Conservation (phyloP, 2,888 invertebrate genomes). For the Celastrina argiolus region DNA sequence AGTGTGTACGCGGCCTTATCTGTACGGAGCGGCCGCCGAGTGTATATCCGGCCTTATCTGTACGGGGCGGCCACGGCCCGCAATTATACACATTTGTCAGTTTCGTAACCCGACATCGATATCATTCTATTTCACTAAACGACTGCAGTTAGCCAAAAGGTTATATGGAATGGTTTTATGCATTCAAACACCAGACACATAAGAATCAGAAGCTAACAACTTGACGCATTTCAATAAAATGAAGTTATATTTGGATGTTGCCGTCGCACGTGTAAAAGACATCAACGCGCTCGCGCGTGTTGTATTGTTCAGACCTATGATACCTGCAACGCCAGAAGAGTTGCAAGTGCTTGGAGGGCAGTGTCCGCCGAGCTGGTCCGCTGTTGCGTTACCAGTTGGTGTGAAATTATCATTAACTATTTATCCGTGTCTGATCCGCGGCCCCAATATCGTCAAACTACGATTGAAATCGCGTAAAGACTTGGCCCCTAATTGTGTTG, state of each 20-base stretch:
- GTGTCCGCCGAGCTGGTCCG: background rate
- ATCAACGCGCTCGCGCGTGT: background rate
- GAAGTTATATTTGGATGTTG: background rate
- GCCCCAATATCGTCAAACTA: background rate
- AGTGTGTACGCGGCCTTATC: too few species aligned
- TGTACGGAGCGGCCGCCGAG: too few species aligned
- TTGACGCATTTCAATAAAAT: background rate
- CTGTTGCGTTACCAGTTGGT: background rate
- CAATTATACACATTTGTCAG: slow-evolving; percentile 12
- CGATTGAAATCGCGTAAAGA: background rate
- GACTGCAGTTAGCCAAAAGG: slow-evolving; percentile 9
- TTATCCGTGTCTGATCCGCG: background rate
- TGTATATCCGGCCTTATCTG: background rate
- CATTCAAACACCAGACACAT: background rate
- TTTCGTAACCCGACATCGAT: slow-evolving; percentile 13
- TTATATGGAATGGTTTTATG: background rate
- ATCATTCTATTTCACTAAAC: slow-evolving; percentile 9
- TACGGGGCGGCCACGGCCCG: background rate
- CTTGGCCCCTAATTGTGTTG: slow-evolving; percentile 1
- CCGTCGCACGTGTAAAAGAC: background rate
- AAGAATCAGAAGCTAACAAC: background rate
- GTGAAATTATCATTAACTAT: background rate
- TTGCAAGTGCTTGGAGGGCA: too few species aligned
- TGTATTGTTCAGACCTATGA: too few species aligned
- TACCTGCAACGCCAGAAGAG: too few species aligned